Evolutionary conservation across 1,140 invertebrate species (phyloP), one percentile per base, ranked within the genome.

Genomic region (Eueides isabella): DNA sequence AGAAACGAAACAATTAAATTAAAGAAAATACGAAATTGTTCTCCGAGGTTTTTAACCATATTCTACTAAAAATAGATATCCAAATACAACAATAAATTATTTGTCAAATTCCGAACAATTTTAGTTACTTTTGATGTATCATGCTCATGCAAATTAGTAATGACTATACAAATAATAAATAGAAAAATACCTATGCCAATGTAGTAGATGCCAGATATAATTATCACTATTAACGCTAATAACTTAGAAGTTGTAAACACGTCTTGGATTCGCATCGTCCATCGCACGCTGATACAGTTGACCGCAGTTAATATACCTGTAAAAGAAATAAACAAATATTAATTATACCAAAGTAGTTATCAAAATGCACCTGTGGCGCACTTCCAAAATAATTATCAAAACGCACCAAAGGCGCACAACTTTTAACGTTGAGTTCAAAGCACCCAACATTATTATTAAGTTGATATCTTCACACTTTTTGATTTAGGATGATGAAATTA

Each of bases 211-310:
- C 98, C 98, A 61, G 97, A 96, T 23, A 97, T 87, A 69, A 98
- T 97, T 81, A 99, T 98, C 65, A 96, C 94, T 5, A 96, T 86
- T 5, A 99, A 91, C 1, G 98, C 98, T 11, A 97, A 81, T 1
- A 99, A 91, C 93, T 99, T 99, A 55, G 97, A 97, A 16, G 96
- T 95, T 0, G 98, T 98, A 91, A 98, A 99, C 5, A 98, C 91
- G 86, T 97, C 97, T 88, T 99, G 98, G 3, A 98, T 97, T 61
- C 97, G 94, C 94, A 98, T 98, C 0, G 98, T 96, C 95, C 97
- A 97, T 85, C 97, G 95, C 1, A 98, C 98, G 80, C 97, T 97
- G 74, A 96, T 92, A 85, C 97, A 98, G 89, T 99, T 99, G 63
- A 99, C 94, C 16, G 97, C 97, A 4, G 98, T 98, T 48, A 99